Evolutionary conservation across 1,140 invertebrate genomes (phyloP), one percentile per base, ranked within the genome.

Genomic region (Zaprionus camerounensis): DNA sequence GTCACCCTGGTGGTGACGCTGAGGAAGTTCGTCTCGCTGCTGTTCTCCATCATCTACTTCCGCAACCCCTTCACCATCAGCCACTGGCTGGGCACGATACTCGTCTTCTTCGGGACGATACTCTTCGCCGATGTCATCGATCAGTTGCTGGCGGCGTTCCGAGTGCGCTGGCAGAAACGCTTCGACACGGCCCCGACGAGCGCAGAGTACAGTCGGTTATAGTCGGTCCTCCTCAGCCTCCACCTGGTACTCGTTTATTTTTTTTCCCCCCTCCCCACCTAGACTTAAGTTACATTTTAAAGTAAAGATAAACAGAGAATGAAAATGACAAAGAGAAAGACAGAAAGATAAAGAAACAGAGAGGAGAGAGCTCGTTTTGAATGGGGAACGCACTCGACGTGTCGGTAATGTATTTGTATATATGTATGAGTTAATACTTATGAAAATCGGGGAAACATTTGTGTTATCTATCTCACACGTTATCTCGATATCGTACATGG

Each of bases 31-130:
- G 94, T 98, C 5, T 99, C 98, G 11, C 93, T 99, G 49, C 93
- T 99, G 15, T 97, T 99, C 91, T 99, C 99, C 2, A 99, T 99
- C 81, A 85, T 98, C 44, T 99, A 99, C 92, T 99, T 99, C 92
- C 94, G 96, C 71, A 99, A 99, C 94, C 96, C 96, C 2, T 99
- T 99, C 91, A 99, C 98, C 0, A 4, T 96, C 0, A 94, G 95
- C 53, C 99, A 99, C 92, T 99, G 99, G 98, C 87, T 98, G 51
- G 99, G 98, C 26, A 98, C 99, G 0, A 65, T 95, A 9, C 93
- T 98, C 46, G 98, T 99, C 1, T 99, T 99, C 93, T 91, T 95
- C 26, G 99, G 99, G 5, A 99, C 98, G 7, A 92, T 99, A 17
- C 95, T 99, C 62, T 99, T 99, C 90, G 86, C 86, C 41, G 88